These are phyloP conservation scores for Dromococcyx pavoninus DNA, from an alignment of 2,797 vertebrate species.

Conservation along the genomic window DNA sequence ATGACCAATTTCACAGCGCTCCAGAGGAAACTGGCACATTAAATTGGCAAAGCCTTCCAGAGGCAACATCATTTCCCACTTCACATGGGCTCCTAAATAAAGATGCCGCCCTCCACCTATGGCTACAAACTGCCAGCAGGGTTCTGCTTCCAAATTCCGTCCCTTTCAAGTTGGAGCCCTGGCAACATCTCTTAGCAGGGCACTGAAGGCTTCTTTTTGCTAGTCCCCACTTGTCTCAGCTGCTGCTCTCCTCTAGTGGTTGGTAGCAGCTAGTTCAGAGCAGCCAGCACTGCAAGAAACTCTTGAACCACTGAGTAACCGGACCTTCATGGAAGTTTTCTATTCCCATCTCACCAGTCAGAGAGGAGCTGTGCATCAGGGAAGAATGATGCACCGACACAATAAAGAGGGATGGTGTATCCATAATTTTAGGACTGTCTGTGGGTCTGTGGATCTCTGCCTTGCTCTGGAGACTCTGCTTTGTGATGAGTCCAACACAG, in stretches of 20 bases:
- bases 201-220: neutral
- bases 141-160: neutral
- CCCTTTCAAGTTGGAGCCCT: neutral
- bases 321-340: neutral
- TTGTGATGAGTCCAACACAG: rapidly evolving
- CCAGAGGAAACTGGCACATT: neutral
- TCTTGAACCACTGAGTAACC: neutral
- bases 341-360: neutral
- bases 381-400: neutral
- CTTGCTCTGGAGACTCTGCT: neutral
- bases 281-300: neutral
- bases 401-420: too few species aligned
- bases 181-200: neutral
- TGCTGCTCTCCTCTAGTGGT: neutral
- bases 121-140: neutral
- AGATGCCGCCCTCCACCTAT: neutral
- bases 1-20: neutral
- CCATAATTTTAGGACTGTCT: neutral
- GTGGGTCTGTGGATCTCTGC: neutral
- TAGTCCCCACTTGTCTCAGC: neutral
- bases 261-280: neutral
- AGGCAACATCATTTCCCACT: neutral
- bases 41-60: neutral
- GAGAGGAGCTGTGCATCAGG: neutral
- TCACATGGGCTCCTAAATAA: neutral